A percentile compares a stretch with the other conserved stretches of the same genome.
These are phyloP conservation scores for Tyria jacobaeae DNA, from an alignment of 2,888 invertebrate species.

Conservation along the genomic window DNA sequence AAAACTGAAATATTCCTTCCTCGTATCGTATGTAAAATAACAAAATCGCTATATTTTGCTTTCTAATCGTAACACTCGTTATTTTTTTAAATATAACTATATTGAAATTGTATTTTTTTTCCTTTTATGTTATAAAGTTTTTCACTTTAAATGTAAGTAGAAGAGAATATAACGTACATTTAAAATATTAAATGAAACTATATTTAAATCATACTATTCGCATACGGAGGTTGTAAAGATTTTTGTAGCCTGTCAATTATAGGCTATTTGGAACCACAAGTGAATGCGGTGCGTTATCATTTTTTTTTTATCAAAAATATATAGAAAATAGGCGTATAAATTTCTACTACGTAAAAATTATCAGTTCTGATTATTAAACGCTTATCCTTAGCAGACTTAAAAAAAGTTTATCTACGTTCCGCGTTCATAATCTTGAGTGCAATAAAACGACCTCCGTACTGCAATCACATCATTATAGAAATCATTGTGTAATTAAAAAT, in stretches of 20 bases:
- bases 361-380: background rate
- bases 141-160: slow-evolving; percentile 80
- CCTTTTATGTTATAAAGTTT: slow-evolving; percentile 62
- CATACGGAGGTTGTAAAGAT: slow-evolving; percentile 56
- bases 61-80: slow-evolving; percentile 74
- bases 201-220: slow-evolving; percentile 56
- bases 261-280: slow-evolving; percentile 30
- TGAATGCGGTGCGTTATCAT: slow-evolving; percentile 32
- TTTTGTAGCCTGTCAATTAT: slow-evolving; percentile 40
- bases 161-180: slow-evolving; percentile 71
- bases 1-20: slow-evolving; percentile 72
- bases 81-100: slow-evolving; percentile 77
- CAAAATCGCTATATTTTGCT: slow-evolving; percentile 76
- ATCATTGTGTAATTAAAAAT: slow-evolving; percentile 72
- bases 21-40: slow-evolving; percentile 75
- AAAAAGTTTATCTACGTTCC: slow-evolving; percentile 13
- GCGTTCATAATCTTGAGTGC: slow-evolving; percentile 36
- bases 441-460: slow-evolving; percentile 39
- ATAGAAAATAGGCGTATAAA: slow-evolving; percentile 5
- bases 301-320: slow-evolving; percentile 7
- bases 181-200: slow-evolving; percentile 61
- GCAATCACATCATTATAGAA: slow-evolving; percentile 30
- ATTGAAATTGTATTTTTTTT: slow-evolving; percentile 62
- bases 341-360: slow-evolving; percentile 2
- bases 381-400: slow-evolving; percentile 14